Percentiles rank a stretch among this genome's conserved stretches.
These are phyloP conservation scores for Apolygus lucorum DNA, from an alignment of 1,140 invertebrate species.

Conservation along the genomic window DNA sequence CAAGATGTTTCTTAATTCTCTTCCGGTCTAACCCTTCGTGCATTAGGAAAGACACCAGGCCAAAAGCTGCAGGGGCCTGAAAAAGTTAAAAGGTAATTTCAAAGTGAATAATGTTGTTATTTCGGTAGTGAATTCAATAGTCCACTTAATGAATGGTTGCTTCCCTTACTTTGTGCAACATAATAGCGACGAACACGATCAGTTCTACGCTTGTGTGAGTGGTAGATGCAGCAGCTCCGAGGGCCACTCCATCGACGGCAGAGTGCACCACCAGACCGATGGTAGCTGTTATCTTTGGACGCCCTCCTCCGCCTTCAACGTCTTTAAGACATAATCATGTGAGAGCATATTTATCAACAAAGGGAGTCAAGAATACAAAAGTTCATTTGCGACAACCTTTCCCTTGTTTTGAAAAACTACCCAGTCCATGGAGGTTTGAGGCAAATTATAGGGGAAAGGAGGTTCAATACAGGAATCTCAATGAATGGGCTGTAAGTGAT, in stretches of 20 bases:
- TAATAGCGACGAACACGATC: constrained; percentile 96
- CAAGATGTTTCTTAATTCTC: constrained; percentile 76
- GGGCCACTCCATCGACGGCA: constrained; percentile 91
- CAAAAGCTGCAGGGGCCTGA: constrained; percentile 94
- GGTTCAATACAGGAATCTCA: no score
- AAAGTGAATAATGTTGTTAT: no score
- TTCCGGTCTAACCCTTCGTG: constrained; percentile 88
- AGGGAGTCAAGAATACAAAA: no score
- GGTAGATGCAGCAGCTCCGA: constrained; percentile 92
- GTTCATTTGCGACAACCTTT: no score
- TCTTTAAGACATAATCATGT: constrained; percentile 35
- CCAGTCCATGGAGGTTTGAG: no score
- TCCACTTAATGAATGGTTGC: no score
- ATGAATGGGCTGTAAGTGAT: no score
- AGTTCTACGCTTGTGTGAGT: constrained; percentile 92
- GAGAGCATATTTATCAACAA: no score
- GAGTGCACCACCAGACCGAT: constrained; percentile 95
- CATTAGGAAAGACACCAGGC: constrained; percentile 90
- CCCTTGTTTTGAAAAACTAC: no score
- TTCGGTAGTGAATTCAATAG: no score
- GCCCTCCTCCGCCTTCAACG: constrained; percentile 48
- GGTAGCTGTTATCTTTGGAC: constrained; percentile 82
- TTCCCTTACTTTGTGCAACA: constrained; percentile 91
- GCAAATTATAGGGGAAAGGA: no score
- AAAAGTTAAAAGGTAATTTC: constrained; percentile 35